Conservation (phyloP, 2,113 vertebrate species). For the Gobiocypris rarus region DNA sequence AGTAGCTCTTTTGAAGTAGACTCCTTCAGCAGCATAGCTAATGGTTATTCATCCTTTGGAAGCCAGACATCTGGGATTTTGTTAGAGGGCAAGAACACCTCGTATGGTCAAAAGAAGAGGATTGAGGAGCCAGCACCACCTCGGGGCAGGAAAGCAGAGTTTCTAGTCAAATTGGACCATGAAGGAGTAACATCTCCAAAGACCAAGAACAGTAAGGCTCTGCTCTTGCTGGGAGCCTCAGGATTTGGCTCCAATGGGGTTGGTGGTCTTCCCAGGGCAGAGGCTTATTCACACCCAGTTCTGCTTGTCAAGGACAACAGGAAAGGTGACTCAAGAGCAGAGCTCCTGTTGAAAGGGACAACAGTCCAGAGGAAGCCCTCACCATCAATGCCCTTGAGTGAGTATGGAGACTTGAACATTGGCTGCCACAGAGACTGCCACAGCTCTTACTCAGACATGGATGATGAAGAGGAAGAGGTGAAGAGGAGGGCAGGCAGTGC, state of each 20-base stretch:
- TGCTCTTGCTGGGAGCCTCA: conserved; percentile 75
- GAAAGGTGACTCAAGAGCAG: conserved; percentile 80
- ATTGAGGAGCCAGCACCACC: conserved; percentile 71
- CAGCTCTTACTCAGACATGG: conserved; percentile 90
- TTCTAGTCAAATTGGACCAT: conserved; percentile 94
- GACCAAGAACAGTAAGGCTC: conserved; percentile 91
- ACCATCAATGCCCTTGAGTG: conserved; percentile 65
- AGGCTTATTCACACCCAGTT: conserved; percentile 82
- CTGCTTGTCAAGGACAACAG: conserved; percentile 87
- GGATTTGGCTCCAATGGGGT: conserved; percentile 75
- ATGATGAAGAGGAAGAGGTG: conserved; percentile 84
- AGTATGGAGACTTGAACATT: conserved; percentile 80
- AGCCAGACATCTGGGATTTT: conserved; percentile 76
- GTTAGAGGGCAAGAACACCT: conserved; percentile 74
- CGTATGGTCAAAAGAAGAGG: conserved; percentile 81
- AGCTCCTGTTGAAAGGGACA: conserved; percentile 83
- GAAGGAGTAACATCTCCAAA: conserved; percentile 97
- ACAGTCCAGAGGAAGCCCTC: conserved; percentile 82
- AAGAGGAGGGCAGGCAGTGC: conserved; percentile 64
- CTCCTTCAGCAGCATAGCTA: conserved; percentile 95
- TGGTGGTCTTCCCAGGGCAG: conserved; percentile 72
- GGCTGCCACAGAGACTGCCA: conserved; percentile 91
- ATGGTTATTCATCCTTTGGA: conserved; percentile 87
- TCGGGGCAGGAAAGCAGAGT: conserved; percentile 82
- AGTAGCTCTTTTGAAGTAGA: conserved; percentile 89